Evolutionary conservation across 2,113 vertebrate species (phyloP).

Genomic region (Atlantisia rogersi): DNA sequence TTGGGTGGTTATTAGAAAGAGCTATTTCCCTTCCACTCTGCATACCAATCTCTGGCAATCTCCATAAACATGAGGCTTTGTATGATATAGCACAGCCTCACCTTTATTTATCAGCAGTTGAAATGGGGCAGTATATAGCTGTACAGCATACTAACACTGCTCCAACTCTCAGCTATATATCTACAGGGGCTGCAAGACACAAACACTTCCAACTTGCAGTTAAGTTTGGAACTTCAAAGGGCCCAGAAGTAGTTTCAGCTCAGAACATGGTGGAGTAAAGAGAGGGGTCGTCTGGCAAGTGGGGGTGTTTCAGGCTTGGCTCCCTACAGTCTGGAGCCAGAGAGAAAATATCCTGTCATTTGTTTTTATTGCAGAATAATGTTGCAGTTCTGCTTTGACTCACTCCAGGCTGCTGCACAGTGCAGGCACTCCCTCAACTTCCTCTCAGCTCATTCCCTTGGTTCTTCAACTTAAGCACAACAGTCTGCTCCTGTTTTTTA

Average conservation of each 20-base stretch:
- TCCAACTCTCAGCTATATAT: neutral
- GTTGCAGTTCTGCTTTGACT: neutral
- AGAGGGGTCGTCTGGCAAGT: neutral
- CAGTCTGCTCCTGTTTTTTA: neutral
- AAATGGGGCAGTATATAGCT: neutral
- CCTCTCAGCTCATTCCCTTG: neutral
- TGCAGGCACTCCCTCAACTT: neutral
- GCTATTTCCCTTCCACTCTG: neutral
- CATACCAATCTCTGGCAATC: neutral
- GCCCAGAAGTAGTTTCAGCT: neutral
- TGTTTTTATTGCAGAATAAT: neutral
- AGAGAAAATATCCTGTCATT: neutral
- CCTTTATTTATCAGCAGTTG: neutral
- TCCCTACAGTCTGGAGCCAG: neutral
- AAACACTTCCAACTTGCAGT: neutral
- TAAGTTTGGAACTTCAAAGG: neutral
- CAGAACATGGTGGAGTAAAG: neutral
- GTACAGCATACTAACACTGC: neutral
- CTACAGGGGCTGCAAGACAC: neutral
- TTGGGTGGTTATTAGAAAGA: neutral
- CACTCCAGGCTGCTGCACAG: neutral
- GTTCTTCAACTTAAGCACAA: neutral
- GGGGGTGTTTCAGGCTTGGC: neutral
- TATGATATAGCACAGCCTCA: neutral
- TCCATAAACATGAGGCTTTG: neutral